phyloP scores from a whole-genome alignment of 2,888 invertebrate genomes.

The Ophion obscuratus region DNA sequence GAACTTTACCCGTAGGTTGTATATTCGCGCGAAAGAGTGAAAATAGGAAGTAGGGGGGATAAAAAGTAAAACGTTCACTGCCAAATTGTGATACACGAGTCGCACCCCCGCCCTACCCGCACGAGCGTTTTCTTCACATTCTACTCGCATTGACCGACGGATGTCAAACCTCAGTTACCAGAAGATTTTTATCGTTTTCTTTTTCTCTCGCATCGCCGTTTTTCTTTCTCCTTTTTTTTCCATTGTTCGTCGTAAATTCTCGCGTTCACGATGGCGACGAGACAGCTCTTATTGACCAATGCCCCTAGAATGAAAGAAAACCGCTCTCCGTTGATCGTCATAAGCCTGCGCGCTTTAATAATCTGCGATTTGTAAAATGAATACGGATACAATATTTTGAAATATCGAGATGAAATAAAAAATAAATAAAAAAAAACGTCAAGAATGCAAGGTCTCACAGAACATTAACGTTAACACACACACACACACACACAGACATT shows the following conservation, averaged over 20 bases:
- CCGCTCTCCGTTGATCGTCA: slow-evolving; percentile 67
- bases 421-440: slow-evolving; percentile 11
- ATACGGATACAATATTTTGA: slow-evolving; percentile 69
- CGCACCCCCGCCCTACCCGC: slow-evolving; percentile 72
- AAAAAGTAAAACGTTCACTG: slow-evolving; percentile 79
- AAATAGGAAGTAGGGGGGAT: slow-evolving; percentile 14
- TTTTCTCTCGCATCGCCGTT: background rate
- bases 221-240: background rate
- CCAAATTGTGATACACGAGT: slow-evolving; percentile 83
- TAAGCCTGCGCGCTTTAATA: slow-evolving; percentile 20
- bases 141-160: slow-evolving; percentile 75
- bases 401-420: slow-evolving; percentile 45
- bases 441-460: slow-evolving; percentile 68
- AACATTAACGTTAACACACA: background rate
- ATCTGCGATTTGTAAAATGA: slow-evolving; percentile 53
- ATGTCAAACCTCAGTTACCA: slow-evolving; percentile 60
- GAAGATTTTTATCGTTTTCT: slow-evolving; percentile 32
- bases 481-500: slow-evolving; percentile 22
- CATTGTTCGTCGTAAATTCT: background rate
- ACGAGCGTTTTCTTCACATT: slow-evolving; percentile 66
- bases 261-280: background rate
- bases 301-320: slow-evolving; percentile 76
- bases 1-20: slow-evolving; percentile 70
- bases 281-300: slow-evolving; percentile 71
- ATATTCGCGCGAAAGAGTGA: slow-evolving; percentile 75